These are phyloP conservation scores for Oryzias curvinotus DNA, from an alignment of 2,113 vertebrate species.

Conservation along the genomic window DNA sequence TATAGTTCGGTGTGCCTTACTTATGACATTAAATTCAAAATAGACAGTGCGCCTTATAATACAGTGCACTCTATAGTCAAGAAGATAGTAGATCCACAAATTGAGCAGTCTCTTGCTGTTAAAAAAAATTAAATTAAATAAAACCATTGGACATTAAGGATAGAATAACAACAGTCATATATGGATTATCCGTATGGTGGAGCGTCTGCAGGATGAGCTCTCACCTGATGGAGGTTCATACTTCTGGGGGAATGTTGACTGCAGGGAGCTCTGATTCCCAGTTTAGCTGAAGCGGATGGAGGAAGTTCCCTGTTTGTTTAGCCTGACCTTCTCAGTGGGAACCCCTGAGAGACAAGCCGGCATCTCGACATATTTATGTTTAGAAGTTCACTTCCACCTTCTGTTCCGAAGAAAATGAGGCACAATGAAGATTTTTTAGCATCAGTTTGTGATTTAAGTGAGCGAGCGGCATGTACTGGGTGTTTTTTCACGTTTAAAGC, in stretches of 20 bases:
- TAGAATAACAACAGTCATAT: not conserved
- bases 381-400: conserved; percentile 45
- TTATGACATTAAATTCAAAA: too few species aligned
- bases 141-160: not conserved
- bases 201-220: not conserved
- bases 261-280: conserved; percentile 13
- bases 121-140: not conserved
- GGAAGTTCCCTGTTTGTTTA: conserved; percentile 59
- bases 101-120: too few species aligned
- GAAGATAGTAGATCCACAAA: too few species aligned
- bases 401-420: conserved; percentile 12
- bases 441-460: conserved; percentile 6
- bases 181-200: not conserved
- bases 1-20: too few species aligned
- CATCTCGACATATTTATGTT: conserved; percentile 49
- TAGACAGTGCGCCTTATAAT: too few species aligned
- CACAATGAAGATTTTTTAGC: conserved; percentile 1
- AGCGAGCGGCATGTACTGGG: not conserved
- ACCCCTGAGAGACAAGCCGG: conserved; percentile 25
- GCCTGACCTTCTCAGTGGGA: conserved; percentile 35
- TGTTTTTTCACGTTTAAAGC: not conserved
- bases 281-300: conserved; percentile 19
- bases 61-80: too few species aligned
- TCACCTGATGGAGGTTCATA: conserved; percentile 8
- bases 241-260: conserved; percentile 16